Base-by-base conservation (phyloP, 1,140 invertebrate genomes). In the Zaprionus kolodkinae region DNA sequence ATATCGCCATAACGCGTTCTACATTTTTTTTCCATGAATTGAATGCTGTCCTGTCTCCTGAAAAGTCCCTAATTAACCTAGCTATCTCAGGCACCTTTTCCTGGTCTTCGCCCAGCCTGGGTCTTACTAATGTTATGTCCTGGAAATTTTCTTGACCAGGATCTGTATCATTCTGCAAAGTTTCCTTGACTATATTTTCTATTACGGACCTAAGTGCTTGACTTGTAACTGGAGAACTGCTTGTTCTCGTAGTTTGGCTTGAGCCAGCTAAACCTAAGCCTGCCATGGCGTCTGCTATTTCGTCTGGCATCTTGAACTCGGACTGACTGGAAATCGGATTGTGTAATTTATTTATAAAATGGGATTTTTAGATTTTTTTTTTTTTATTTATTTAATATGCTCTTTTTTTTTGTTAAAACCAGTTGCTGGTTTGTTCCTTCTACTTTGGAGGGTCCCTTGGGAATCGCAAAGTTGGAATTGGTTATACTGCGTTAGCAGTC, bases 1-100 rank as follows among this genome's bases (percentile, higher is more conserved):
- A 61, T 10, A 61, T 15, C 3, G 21, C 27, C 27, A 61, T 30
- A 17, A 61, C 17, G 1, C 40, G 11, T 15, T 33, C 40, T 1
- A 59, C 36, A 12, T 59, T 61, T 13, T 50, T 61, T 61, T 48
- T 61, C 59, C 59, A 61, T 12, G 40, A 48, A 27, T 30, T 45
- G n/a, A 61, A 61, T 15, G 21, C 4, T 5, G 12, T 40, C 38
- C 13, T 40, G 13, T 61, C 27, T 4, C n/a, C 27, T 27, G 12
- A 48, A 15, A 57, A 57, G 6, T 57, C 35, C 12, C n/a, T 36
- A 36, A 57, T 57, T 33, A 60, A 6, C 17, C 57, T 15, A 6
- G 21, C 21, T 43, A 30, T 25, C 11, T 45, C 36, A 6, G 57
- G 57, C 4, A 45, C 21, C 43, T 60, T 60, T 45, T 35, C 57